phyloP scores from a whole-genome alignment of 2,113 vertebrate species.

The Cynopterus brachyotis region DNA sequence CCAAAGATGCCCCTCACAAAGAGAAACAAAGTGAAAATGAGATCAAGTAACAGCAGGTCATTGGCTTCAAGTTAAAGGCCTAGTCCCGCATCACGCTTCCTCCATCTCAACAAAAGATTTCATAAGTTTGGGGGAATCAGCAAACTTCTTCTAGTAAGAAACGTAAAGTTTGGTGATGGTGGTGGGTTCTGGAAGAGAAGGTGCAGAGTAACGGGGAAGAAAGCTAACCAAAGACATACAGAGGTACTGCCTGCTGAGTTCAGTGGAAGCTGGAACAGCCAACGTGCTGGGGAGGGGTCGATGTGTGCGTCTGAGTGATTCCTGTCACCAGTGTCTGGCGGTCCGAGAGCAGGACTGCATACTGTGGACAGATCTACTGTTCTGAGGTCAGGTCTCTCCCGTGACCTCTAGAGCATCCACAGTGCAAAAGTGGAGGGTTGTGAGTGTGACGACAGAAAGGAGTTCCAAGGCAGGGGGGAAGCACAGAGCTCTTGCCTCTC shows the following conservation, averaged over 20 bases:
- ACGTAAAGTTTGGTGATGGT: neutral
- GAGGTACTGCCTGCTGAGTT: rapidly evolving
- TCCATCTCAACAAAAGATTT: neutral
- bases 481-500: neutral
- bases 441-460: neutral
- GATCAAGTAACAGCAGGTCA: neutral
- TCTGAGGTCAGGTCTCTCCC: neutral
- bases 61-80: neutral
- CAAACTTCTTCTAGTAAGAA: neutral
- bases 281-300: rapidly evolving
- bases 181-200: neutral
- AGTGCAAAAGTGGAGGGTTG: rapidly evolving
- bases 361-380: neutral
- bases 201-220: neutral
- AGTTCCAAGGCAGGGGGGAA: neutral
- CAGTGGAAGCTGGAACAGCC: neutral
- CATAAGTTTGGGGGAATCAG: neutral
- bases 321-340: rapidly evolving
- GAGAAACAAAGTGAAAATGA: neutral
- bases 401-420: neutral
- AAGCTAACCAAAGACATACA: neutral
- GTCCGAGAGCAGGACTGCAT: neutral
- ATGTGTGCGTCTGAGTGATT: neutral
- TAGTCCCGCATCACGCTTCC: neutral
- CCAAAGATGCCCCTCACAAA: neutral